phyloP scores from a whole-genome alignment of 2,797 vertebrate genomes.

The Petrocephalus sullivani region DNA sequence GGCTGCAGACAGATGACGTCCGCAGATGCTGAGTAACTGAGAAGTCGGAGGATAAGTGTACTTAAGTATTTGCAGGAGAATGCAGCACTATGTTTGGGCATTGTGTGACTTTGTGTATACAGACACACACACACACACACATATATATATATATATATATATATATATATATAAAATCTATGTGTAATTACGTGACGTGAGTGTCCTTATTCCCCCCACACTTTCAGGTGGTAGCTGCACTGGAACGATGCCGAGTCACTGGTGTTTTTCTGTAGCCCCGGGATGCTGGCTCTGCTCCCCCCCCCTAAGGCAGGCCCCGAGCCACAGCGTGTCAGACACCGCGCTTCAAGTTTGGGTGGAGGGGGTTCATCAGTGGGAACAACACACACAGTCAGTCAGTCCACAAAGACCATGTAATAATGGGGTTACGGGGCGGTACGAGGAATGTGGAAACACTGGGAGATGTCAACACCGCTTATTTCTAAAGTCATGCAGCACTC shows the following conservation, averaged over 20 bases:
- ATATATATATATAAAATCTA: neutral
- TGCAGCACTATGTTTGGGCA: constrained; percentile 16
- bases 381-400: neutral
- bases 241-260: constrained; percentile 25
- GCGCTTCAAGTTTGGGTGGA: constrained; percentile 52
- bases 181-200: neutral
- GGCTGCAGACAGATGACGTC: constrained; percentile 29
- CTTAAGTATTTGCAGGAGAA: constrained; percentile 39
- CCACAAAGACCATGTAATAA: neutral
- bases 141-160: too few species aligned
- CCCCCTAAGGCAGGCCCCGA: constrained; percentile 58
- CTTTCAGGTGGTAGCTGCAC: constrained; percentile 59
- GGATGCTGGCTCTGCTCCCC: constrained; percentile 29
- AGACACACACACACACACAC: too few species aligned
- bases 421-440: neutral
- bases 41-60: constrained; percentile 19
- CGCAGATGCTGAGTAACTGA: constrained; percentile 60
- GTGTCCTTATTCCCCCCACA: constrained; percentile 44
- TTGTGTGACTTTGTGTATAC: neutral
- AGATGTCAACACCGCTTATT: neutral
- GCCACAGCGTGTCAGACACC: constrained; percentile 67
- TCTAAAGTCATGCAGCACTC: neutral
- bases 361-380: neutral
- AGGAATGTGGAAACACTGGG: neutral
- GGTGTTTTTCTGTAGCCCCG: constrained; percentile 34